These are phyloP conservation scores for Eupeodes latifasciatus DNA, from an alignment of 2,888 invertebrate species.

Conservation along the genomic window DNA sequence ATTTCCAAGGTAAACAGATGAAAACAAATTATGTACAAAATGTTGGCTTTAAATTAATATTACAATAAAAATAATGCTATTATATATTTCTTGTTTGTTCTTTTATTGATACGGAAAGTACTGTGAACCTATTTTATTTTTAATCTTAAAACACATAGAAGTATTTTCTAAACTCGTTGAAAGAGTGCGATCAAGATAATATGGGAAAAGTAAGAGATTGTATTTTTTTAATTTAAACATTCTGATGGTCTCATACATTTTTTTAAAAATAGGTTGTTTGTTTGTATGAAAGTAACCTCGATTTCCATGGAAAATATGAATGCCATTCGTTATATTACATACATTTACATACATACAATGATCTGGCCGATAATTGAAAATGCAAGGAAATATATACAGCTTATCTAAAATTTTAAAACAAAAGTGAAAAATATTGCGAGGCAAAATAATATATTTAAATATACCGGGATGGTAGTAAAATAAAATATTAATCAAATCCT, in stretches of 20 bases:
- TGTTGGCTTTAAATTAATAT: no score
- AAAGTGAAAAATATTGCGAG: slow-evolving; percentile 2
- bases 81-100: not conserved
- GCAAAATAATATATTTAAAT: not conserved
- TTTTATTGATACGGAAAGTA: not conserved
- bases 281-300: slow-evolving; percentile 93
- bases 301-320: slow-evolving; percentile 95
- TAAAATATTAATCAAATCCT: slow-evolving; percentile 95
- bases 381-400: slow-evolving; percentile 91
- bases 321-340: slow-evolving; percentile 88
- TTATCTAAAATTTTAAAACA: slow-evolving; percentile 87
- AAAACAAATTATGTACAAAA: no score
- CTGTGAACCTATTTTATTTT: slow-evolving; percentile 26
- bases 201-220: slow-evolving; percentile 71
- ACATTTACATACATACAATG: slow-evolving; percentile 98
- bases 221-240: slow-evolving; percentile 86
- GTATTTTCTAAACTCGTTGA: not conserved
- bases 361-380: slow-evolving; percentile 96
- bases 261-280: slow-evolving; percentile 93
- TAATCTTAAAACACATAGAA: slow-evolving; percentile 49
- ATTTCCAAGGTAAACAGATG: no score
- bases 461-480: slow-evolving; percentile 91
- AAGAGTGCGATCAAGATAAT: not conserved
- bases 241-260: slow-evolving; percentile 86
- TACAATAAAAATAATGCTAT: no score